Base-by-base conservation (phyloP, 2,113 vertebrate genomes). In the Pandion haliaetus region DNA sequence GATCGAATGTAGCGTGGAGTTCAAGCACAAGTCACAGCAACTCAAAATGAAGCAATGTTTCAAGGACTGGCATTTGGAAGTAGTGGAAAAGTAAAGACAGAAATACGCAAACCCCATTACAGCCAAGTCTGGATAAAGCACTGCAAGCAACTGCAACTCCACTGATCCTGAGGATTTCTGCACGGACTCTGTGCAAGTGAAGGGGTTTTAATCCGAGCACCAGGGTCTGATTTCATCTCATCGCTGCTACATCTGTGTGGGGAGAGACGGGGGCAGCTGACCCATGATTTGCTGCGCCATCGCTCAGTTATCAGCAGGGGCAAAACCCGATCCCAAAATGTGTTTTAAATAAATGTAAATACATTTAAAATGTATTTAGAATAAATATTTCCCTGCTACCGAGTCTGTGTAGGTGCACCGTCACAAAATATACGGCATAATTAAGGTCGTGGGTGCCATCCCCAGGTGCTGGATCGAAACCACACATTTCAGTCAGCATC, bases 81-180 rank as follows among this genome's bases (percentile, higher is more conserved):
- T 4, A 32, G 88, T 31, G 95, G 86, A 72, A 91, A 86, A 95
- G 93, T 79, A 36, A 24, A 79, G 93, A 95, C 19, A 89, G 95
- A 87, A 95, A 95, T 21, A 32, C 8, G 95, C 94, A 87, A 93
- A 95, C 63, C 2, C 2, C 40, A 16, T 38, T 23, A 89, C 72
- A 96, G 95, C 88, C 94, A 82, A 95, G 94, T 20, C 69, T 49
- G 96, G 82, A 40, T 54, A 82, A 94, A 94, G 94, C 91, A 24
- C 73, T 5, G 83, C 86, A 79, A 91, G 91, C 95, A 96, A 92
- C 92, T 81, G 92, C 79, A 45, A 26, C 92, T 94, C 88, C 3
- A 5, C 81, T 47, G 81, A 82, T 82, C 97, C 95, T 36, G 44
- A 36, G 92, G 71, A 11, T 77, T 63, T 52, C 76, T 84, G 73